These are phyloP conservation scores for Bolborhynchus lineola DNA, from an alignment of 2,113 vertebrate genomes.

Conservation along the genomic window DNA sequence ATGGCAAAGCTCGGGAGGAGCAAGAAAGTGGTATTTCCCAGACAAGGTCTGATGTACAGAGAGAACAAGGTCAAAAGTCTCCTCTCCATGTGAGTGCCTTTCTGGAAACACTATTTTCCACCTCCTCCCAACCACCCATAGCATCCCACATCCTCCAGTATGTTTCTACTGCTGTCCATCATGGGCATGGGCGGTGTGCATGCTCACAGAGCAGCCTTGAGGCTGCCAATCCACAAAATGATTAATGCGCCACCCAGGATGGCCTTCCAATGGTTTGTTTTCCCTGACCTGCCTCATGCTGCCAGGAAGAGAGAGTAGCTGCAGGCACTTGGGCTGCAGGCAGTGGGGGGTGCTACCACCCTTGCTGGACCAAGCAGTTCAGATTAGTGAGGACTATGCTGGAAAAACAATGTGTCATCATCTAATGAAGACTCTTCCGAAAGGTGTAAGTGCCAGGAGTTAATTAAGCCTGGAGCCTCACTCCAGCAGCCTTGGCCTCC, in stretches of 20 bases:
- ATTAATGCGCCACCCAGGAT: background rate
- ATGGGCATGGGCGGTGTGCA: rapidly evolving
- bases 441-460: background rate
- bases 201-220: rapidly evolving
- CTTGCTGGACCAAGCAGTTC: rapidly evolving
- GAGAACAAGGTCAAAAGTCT: background rate
- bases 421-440: background rate
- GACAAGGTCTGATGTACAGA: background rate
- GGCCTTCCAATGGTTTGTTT: background rate
- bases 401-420: background rate
- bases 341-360: rapidly evolving
- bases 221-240: background rate
- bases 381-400: background rate
- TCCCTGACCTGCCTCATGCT: background rate
- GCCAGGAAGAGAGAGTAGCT: background rate
- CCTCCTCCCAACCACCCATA: rapidly evolving
- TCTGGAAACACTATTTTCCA: rapidly evolving
- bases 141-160: background rate
- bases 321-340: rapidly evolving
- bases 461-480: background rate
- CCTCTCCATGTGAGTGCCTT: rapidly evolving
- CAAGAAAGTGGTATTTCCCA: background rate
- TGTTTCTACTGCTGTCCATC: background rate
- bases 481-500: background rate
- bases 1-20: background rate